Evolutionary conservation across 2,888 invertebrate genomes (phyloP).

Genomic region (Platycnemis pennipes): DNA sequence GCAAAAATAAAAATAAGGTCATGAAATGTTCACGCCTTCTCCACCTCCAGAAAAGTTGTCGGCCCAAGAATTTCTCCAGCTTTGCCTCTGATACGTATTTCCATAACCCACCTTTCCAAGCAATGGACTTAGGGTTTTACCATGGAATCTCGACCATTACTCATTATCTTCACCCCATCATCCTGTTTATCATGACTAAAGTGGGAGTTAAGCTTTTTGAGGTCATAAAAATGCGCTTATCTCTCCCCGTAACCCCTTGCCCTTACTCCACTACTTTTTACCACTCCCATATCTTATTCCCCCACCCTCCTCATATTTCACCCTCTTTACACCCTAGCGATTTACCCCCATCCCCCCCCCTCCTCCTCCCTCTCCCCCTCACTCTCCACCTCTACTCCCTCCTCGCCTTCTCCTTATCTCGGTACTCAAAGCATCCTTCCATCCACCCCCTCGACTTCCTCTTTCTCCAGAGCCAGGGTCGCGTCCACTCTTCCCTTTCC

Average conservation of each 20-base stretch:
- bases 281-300: conserved; percentile 55
- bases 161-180: conserved; percentile 35
- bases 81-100: neutral
- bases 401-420: conserved; percentile 3
- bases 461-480: neutral
- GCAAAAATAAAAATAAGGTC: no score
- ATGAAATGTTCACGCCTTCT: neutral
- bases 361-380: neutral
- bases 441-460: neutral
- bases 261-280: conserved; percentile 20
- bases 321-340: neutral
- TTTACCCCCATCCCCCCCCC: neutral
- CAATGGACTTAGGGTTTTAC: neutral
- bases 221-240: conserved; percentile 61
- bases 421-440: neutral
- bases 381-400: neutral
- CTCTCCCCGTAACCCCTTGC: neutral
- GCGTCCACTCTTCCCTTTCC: neutral
- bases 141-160: conserved; percentile 16
- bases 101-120: conserved; percentile 25
- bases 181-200: conserved; percentile 30
- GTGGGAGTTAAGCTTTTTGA: conserved; percentile 43
- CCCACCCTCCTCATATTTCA: conserved; percentile 12
- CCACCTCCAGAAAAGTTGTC: neutral
- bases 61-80: neutral